A percentile compares a stretch with the other conserved stretches of the same genome.
Evolutionary conservation across 2,113 vertebrate species (phyloP).

Genomic region (Chrysochloris asiatica): DNA sequence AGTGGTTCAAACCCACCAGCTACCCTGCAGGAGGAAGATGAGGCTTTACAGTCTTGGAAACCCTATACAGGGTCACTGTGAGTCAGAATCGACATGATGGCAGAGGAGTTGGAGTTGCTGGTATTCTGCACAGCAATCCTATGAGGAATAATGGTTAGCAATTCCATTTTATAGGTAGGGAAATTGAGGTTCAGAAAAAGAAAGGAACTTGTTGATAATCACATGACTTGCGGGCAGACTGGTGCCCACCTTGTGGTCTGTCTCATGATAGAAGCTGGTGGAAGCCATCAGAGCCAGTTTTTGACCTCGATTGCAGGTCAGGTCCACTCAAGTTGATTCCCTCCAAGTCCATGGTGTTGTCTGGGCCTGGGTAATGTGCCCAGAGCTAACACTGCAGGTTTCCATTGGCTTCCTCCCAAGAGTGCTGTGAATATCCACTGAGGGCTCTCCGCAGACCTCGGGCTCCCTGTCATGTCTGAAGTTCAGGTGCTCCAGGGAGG

Average conservation of each 20-base stretch:
- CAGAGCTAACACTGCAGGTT: not conserved
- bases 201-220: not conserved
- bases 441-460: not conserved
- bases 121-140: accelerated
- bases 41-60: too few species aligned
- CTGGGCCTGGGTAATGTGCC: too few species aligned
- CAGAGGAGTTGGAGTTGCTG: too few species aligned
- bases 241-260: not conserved
- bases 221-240: not conserved
- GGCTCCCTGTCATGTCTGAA: not conserved
- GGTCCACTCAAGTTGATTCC: accelerated
- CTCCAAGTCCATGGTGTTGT: not conserved
- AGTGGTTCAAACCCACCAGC: too few species aligned
- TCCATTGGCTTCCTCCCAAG: not conserved
- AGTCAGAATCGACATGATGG: too few species aligned
- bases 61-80: too few species aligned
- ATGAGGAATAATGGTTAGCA: accelerated
- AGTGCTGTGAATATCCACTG: not conserved
- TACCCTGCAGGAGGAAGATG: too few species aligned
- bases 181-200: not conserved
- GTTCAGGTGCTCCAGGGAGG: not conserved
- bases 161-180: not conserved
- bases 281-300: not conserved
- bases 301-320: not conserved
- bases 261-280: not conserved